These are phyloP conservation scores for Amphiprion clarkii DNA, from an alignment of 2,797 vertebrate species.

Conservation along the genomic window DNA sequence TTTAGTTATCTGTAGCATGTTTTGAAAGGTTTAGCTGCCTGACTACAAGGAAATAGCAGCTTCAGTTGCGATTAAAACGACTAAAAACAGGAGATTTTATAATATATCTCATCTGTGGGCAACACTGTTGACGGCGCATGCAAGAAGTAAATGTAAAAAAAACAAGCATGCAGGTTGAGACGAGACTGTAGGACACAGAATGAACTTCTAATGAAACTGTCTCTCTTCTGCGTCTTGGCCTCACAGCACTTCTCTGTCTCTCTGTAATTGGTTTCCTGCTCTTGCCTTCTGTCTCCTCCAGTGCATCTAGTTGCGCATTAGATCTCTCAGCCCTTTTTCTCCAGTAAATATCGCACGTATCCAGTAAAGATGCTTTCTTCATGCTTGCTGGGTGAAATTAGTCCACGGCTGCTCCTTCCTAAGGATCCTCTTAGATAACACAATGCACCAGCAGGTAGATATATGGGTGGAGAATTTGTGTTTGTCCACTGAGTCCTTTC, in stretches of 20 bases:
- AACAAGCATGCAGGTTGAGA: constrained; percentile 1
- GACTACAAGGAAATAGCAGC: too few relatives aligned
- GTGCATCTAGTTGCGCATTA: too few relatives aligned
- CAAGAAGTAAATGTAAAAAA: not conserved
- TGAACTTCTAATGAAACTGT: constrained; percentile 20
- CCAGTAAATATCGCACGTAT: constrained; percentile 17
- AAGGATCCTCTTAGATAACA: constrained; percentile 7
- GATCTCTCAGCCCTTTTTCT: constrained; percentile 1
- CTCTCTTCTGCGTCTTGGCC: constrained; percentile 21
- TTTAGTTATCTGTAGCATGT: not conserved
- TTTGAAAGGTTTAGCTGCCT: not conserved
- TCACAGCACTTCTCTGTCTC: constrained; percentile 5
- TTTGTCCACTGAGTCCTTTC: constrained; percentile 39
- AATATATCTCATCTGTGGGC: too few relatives aligned
- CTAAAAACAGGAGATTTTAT: not conserved
- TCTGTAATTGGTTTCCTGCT: constrained; percentile 30
- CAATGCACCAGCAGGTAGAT: constrained; percentile 34
- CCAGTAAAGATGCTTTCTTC: constrained; percentile 17
- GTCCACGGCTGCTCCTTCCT: not conserved
- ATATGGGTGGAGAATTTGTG: constrained; percentile 21
- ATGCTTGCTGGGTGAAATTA: constrained; percentile 11
- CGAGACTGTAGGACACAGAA: constrained; percentile 3
- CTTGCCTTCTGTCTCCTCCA: constrained; percentile 31
- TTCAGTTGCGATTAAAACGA: not conserved
- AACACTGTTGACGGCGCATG: too few relatives aligned